Conservation (phyloP, 2,113 vertebrate species). For the Lethenteron camtschaticum region DNA sequence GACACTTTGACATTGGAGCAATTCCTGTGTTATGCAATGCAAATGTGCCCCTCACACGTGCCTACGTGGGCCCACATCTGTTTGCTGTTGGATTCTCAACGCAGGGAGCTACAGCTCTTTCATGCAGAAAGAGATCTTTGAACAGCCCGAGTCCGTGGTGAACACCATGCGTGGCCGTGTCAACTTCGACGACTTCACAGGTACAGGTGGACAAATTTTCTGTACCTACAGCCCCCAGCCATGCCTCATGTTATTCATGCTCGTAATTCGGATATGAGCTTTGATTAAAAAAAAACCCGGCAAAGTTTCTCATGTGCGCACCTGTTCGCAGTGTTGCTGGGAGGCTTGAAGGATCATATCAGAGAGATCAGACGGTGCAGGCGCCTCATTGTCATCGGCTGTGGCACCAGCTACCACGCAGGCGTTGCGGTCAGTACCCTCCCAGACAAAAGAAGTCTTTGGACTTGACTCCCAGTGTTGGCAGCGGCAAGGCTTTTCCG, state of each 20-base stretch:
- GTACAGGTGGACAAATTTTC: neutral
- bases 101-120: constrained; percentile 67
- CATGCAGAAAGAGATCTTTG: constrained; percentile 11
- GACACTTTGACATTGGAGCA: too few relatives aligned
- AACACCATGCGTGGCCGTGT: constrained; percentile 10
- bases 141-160: constrained; percentile 10
- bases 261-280: neutral
- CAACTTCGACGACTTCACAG: constrained; percentile 9
- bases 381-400: constrained; percentile 8
- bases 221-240: too few relatives aligned
- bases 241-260: too few relatives aligned
- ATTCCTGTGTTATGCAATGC: too few relatives aligned
- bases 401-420: constrained; percentile 9
- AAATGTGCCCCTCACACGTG: too few relatives aligned
- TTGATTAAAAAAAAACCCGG: neutral
- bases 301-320: neutral
- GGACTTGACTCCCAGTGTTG: too few relatives aligned
- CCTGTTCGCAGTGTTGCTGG: constrained; percentile 7
- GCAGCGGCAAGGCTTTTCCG: too few relatives aligned
- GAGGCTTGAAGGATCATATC: constrained; percentile 9
- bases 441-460: neutral
- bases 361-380: constrained; percentile 9
- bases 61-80: too few relatives aligned
- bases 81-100: neutral
- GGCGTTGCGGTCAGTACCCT: constrained; percentile 8